A percentile compares a stretch with the other conserved stretches of the same genome.
These are phyloP conservation scores for Tympanoctomys barrerae DNA, from an alignment of 2,797 vertebrate species.

Conservation along the genomic window DNA sequence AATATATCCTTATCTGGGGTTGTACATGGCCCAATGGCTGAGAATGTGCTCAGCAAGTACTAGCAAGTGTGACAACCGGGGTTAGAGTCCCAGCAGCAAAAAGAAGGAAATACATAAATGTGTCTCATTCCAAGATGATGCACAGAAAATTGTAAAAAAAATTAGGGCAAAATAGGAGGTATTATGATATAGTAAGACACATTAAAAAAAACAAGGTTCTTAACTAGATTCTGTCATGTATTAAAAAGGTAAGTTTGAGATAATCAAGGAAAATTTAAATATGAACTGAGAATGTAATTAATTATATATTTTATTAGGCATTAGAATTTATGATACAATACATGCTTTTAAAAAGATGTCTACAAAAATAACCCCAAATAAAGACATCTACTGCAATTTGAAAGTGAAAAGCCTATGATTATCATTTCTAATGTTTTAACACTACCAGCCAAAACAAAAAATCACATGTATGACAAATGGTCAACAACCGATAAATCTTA, in stretches of 20 bases:
- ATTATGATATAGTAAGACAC: not conserved
- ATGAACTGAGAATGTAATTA: not conserved
- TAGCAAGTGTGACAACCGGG: not conserved
- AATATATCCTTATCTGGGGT: no score
- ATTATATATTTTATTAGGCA: not conserved
- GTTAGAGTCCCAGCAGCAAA: not conserved
- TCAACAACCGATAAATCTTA: not conserved
- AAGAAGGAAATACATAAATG: not conserved
- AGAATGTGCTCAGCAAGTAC: not conserved
- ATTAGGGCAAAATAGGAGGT: not conserved
- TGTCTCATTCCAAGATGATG: not conserved
- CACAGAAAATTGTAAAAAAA: not conserved
- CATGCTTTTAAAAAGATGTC: not conserved
- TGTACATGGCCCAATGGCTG: not conserved
- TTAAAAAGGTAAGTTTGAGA: not conserved
- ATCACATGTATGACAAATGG: not conserved
- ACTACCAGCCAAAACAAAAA: not conserved
- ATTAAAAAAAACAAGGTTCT: not conserved
- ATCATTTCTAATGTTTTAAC: not conserved
- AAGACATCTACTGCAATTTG: not conserved
- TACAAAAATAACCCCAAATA: not conserved
- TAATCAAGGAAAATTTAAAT: conserved; percentile 19
- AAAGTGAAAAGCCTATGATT: not conserved
- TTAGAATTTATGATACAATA: not conserved
- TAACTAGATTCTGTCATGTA: not conserved